A percentile compares a stretch with the other conserved stretches of the same genome.
phyloP scores from a whole-genome alignment of 1,140 invertebrate species.

The Drosophila tani region DNA sequence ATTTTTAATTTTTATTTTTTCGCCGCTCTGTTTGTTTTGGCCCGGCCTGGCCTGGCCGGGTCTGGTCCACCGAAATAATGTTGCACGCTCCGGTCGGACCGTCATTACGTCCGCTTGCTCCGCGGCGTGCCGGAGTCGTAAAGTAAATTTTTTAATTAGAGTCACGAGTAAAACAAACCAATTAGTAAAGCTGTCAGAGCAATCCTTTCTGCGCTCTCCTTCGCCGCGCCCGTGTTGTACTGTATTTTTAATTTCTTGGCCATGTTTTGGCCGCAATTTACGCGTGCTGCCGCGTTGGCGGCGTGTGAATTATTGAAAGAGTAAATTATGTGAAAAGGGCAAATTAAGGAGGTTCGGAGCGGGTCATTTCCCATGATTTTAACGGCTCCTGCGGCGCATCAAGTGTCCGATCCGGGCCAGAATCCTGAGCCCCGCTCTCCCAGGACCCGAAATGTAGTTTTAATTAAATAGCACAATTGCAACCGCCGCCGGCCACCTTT shows the following conservation, averaged over 20 bases:
- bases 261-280: constrained; percentile 75
- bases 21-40: constrained; percentile 30
- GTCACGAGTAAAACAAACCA: constrained; percentile 82
- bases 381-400: constrained; percentile 37
- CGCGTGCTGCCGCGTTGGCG: constrained; percentile 46
- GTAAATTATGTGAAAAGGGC: constrained; percentile 74
- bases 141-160: constrained; percentile 84
- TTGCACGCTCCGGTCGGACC: constrained; percentile 42
- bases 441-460: constrained; percentile 50
- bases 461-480: constrained; percentile 65
- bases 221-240: constrained; percentile 17
- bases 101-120: constrained; percentile 48
- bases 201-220: constrained; percentile 66
- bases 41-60: constrained; percentile 1
- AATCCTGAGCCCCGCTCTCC: not conserved
- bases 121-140: constrained; percentile 65
- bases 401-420: constrained; percentile 25
- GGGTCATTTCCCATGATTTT: constrained; percentile 31
- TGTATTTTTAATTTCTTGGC: constrained; percentile 77
- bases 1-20: constrained; percentile 34
- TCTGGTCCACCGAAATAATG: constrained; percentile 34
- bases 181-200: constrained; percentile 80
- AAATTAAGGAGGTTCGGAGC: constrained; percentile 56
- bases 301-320: constrained; percentile 79
- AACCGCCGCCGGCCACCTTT: constrained; percentile 29